Evolutionary conservation across 2,113 vertebrate species (phyloP).

Genomic region (Formicarius rufipectus): DNA sequence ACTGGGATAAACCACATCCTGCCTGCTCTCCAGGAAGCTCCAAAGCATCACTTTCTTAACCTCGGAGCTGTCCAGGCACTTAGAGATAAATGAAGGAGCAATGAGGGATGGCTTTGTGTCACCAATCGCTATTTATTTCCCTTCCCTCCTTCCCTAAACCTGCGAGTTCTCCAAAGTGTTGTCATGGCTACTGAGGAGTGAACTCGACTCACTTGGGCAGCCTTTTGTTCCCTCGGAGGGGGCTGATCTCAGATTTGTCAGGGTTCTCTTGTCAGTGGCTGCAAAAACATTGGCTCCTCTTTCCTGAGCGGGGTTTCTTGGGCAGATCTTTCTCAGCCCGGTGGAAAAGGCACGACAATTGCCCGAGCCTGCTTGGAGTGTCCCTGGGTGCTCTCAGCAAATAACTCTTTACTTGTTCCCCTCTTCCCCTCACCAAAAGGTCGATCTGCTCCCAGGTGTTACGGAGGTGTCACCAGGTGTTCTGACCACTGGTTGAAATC

Average conservation of each 20-base stretch:
- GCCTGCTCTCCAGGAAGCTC: neutral
- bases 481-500: neutral
- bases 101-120: neutral
- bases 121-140: neutral
- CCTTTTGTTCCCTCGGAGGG: constrained; percentile 44
- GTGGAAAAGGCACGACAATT: neutral
- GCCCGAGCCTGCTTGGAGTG: neutral
- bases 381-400: neutral
- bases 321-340: neutral
- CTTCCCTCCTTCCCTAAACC: neutral
- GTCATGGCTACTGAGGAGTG: constrained; percentile 67
- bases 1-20: neutral
- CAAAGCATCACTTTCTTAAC: neutral
- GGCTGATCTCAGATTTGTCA: constrained; percentile 31
- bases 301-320: neutral
- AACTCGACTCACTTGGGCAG: constrained; percentile 48
- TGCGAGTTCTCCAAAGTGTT: constrained; percentile 44
- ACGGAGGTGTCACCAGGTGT: neutral
- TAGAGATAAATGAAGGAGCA: neutral
- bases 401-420: constrained; percentile 4
- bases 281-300: neutral
- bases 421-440: constrained; percentile 13
- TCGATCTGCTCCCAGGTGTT: neutral
- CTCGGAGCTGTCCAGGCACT: neutral
- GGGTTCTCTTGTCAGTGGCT: neutral